Conservation (phyloP, 2,113 vertebrate species). For the Calyptommatus sinebrachiatus region DNA sequence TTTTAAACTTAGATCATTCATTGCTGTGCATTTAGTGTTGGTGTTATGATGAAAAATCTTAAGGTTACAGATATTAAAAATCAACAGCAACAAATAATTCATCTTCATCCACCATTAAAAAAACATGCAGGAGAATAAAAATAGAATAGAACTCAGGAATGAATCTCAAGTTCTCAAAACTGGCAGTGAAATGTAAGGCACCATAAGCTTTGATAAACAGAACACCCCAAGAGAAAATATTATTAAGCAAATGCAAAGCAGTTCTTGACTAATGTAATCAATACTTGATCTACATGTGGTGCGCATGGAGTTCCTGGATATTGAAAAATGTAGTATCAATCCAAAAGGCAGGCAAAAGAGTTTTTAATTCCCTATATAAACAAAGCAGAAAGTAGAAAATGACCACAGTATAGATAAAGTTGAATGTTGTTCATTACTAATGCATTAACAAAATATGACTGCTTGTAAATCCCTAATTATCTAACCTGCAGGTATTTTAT, state of each 20-base stretch:
- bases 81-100: background rate
- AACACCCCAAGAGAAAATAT: no score
- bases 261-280: background rate
- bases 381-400: background rate
- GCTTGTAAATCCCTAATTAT: background rate
- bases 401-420: background rate
- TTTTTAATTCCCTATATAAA: background rate
- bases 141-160: background rate
- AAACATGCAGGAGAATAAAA: background rate
- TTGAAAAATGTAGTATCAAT: background rate
- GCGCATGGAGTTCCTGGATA: no score
- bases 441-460: background rate
- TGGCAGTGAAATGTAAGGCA: background rate
- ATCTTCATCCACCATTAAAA: background rate
- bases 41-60: background rate
- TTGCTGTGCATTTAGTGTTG: background rate
- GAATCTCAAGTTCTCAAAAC: background rate
- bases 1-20: background rate
- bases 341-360: background rate
- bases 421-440: background rate
- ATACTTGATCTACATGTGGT: no score
- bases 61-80: background rate
- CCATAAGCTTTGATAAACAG: background rate
- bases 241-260: no score
- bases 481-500: background rate